These are phyloP conservation scores for Uropetala carovei DNA, from an alignment of 2,888 invertebrate species.

Conservation along the genomic window DNA sequence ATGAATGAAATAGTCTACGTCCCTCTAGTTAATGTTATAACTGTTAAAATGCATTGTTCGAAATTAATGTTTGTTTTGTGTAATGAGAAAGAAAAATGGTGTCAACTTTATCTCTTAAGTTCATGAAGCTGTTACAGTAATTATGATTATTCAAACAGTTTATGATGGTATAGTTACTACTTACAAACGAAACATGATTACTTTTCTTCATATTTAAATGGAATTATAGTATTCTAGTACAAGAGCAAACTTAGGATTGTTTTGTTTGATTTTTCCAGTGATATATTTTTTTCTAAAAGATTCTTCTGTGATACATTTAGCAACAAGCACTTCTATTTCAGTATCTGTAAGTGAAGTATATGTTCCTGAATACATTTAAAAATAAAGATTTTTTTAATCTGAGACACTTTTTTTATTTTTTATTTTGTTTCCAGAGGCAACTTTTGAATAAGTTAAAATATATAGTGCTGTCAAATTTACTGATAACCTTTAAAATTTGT, in stretches of 20 bases:
- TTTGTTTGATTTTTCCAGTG: conserved; percentile 26
- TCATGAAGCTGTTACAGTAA: neutral
- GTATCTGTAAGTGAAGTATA: neutral
- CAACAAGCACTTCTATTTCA: neutral
- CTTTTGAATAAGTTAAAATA: too few species aligned
- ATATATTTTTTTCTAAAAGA: neutral
- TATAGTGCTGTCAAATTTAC: too few species aligned
- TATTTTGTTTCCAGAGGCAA: too few species aligned
- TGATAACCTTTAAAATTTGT: too few species aligned
- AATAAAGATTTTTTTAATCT: neutral
- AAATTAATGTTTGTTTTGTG: neutral
- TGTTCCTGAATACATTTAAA: neutral
- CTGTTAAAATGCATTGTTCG: neutral
- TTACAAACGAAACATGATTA: neutral
- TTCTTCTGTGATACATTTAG: conserved; percentile 45
- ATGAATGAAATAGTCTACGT: too few species aligned
- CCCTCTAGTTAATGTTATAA: neutral
- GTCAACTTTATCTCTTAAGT: neutral
- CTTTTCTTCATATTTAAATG: neutral
- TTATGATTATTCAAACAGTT: neutral
- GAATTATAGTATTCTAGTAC: neutral
- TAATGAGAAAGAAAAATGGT: neutral
- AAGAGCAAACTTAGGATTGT: neutral
- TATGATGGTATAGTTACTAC: neutral
- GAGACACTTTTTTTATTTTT: too few species aligned